Base-by-base conservation (phyloP, 2,113 vertebrate species). In the Misgurnus anguillicaudatus region DNA sequence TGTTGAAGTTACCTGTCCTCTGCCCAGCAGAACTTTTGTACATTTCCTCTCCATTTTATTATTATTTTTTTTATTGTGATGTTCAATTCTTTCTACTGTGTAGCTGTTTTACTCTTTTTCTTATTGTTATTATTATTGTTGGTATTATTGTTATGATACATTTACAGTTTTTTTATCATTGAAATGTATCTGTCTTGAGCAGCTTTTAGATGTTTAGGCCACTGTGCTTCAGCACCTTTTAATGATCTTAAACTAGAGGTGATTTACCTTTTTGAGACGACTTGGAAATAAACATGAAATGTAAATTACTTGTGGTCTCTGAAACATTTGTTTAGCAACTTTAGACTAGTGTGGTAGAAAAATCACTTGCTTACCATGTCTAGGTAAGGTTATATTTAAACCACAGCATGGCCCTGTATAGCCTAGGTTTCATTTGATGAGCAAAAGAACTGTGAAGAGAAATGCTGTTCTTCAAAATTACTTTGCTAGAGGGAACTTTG, bases 21-120 rank as follows among this genome's bases (percentile, higher is more conserved):
- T 91, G 94, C 94, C 93, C 84, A 84, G 93, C 94, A 94, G 91
- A 97, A 48, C 94, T 96, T 98, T 98, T 98, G 95, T 98, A 98
- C 95, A 97, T 98, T 96, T 91, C 91, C 91, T 93, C 91, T 90
- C 91, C 92, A 90, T 92, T 94, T 94, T 91, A 90, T 90, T 94
- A 31, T 96, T 96, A 95, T 96, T 95, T 94, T 94, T 96, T 97
- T 94, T 94, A 93, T 95, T 93, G 97, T 95, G 92, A 95, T 88
- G 95, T 96, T 95, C 86, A 94, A 95, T 95, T 93, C 94, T 96
- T 98, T 98, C 95, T 97, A 95, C 95, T 91, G 96, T 95, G 95
- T 98, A 95, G 94, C 92, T 95, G 95, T 97, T 98, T 96, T 96
- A 97, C 90, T 96, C 94, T 95, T 98, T 97, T 97, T 95, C 94